A percentile compares a stretch with the other conserved stretches of the same genome.
These are phyloP conservation scores for Orestias chungarensis DNA, from an alignment of 2,797 vertebrate species.

Conservation along the genomic window DNA sequence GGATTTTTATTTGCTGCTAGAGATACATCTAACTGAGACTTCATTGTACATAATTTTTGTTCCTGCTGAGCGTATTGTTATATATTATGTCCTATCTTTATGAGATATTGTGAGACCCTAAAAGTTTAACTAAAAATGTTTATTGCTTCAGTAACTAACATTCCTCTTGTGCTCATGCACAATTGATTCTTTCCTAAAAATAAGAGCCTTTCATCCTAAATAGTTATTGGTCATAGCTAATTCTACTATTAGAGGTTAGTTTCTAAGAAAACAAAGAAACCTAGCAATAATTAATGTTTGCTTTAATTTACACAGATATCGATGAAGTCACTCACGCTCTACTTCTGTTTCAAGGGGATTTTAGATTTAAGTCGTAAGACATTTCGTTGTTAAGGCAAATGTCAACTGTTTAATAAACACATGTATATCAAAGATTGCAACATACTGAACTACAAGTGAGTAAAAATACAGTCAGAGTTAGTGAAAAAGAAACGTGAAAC, in stretches of 20 bases:
- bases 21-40: neutral
- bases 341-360: neutral
- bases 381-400: neutral
- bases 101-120: too few relatives aligned
- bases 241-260: neutral
- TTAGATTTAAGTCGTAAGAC: neutral
- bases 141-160: neutral
- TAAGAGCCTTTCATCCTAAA: neutral
- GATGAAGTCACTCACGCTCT: neutral
- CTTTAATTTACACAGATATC: neutral
- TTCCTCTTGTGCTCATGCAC: neutral
- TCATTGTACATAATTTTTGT: neutral
- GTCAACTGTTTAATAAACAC: neutral
- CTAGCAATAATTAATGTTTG: neutral
- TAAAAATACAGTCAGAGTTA: too few relatives aligned
- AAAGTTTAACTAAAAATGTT: neutral
- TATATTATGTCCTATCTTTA: neutral
- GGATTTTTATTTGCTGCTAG: neutral
- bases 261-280: neutral
- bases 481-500: too few relatives aligned
- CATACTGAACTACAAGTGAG: neutral
- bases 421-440: neutral
- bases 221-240: neutral
- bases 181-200: neutral
- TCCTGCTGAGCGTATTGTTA: neutral